These are phyloP conservation scores for Eretmochelys imbricata DNA, from an alignment of 2,113 vertebrate species.

Conservation along the genomic window DNA sequence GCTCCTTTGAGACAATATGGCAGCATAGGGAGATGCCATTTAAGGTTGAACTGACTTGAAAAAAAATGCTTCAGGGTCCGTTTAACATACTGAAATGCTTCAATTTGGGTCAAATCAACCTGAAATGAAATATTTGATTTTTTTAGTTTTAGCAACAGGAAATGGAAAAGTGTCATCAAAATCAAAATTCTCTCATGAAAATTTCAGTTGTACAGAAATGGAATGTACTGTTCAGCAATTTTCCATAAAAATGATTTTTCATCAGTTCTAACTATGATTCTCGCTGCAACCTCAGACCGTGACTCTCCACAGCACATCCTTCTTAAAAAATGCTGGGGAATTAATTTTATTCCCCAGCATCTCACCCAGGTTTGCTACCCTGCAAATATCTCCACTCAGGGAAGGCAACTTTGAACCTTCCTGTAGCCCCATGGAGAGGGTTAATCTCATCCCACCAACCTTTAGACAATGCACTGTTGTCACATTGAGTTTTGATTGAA, in stretches of 20 bases:
- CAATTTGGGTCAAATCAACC: neutral
- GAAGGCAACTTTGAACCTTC: neutral
- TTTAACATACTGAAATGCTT: neutral
- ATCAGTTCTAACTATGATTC: accelerated
- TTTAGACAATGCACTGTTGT: neutral
- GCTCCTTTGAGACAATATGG: neutral
- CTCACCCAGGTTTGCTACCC: neutral
- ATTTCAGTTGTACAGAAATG: neutral
- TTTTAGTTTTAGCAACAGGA: neutral
- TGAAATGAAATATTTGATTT: neutral
- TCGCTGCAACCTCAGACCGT: neutral
- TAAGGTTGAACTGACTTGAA: neutral
- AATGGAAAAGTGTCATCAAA: neutral
- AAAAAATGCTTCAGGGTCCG: accelerated
- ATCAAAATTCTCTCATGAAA: neutral
- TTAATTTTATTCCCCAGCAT: neutral
- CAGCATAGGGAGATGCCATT: neutral
- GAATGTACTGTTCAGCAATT: neutral
- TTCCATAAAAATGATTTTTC: no score
- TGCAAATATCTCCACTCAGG: neutral
- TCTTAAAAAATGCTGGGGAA: neutral
- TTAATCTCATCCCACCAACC: neutral
- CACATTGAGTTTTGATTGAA: neutral
- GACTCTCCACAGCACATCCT: accelerated
- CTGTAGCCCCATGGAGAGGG: neutral